A percentile compares a stretch with the other conserved stretches of the same genome.
Conservation (phyloP, 53 echinoderm and acorn worm genomes). For the Echinarachnius parma region DNA sequence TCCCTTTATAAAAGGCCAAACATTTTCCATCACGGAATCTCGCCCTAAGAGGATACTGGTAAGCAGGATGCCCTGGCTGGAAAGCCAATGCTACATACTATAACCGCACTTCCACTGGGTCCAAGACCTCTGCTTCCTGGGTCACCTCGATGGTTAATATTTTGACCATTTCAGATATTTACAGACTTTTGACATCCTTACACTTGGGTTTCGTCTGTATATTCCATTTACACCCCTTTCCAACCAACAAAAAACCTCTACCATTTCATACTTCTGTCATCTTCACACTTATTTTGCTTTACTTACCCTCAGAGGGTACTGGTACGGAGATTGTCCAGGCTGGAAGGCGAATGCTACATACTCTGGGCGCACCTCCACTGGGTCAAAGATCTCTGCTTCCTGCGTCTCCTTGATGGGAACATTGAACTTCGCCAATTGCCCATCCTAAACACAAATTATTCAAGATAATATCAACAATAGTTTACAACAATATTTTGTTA, state of each 20-base stretch:
- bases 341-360: slow-evolving; percentile 78
- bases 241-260: no score
- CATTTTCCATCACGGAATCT: no score
- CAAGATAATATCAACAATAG: no score
- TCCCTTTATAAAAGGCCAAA: no score
- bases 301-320: slow-evolving; percentile 77
- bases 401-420: slow-evolving; percentile 83
- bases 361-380: slow-evolving; percentile 71
- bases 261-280: no score
- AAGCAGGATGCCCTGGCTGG: slow-evolving; percentile 63
- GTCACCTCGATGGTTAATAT: slow-evolving; percentile 82
- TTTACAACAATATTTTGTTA: no score
- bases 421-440: slow-evolving; percentile 60
- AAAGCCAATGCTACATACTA: slow-evolving; percentile 73
- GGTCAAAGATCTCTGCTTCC: slow-evolving; percentile 89
- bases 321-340: slow-evolving; percentile 65
- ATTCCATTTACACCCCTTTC: no score
- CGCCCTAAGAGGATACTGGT: slow-evolving; percentile 81
- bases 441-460: slow-evolving; percentile 85
- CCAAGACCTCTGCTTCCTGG: slow-evolving; percentile 89
- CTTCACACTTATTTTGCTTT: no score
- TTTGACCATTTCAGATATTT: no score
- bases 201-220: no score
- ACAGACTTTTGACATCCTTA: no score
- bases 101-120: slow-evolving; percentile 73